phyloP scores from a whole-genome alignment of 2,888 invertebrate genomes.

The Galerucella pusilla region DNA sequence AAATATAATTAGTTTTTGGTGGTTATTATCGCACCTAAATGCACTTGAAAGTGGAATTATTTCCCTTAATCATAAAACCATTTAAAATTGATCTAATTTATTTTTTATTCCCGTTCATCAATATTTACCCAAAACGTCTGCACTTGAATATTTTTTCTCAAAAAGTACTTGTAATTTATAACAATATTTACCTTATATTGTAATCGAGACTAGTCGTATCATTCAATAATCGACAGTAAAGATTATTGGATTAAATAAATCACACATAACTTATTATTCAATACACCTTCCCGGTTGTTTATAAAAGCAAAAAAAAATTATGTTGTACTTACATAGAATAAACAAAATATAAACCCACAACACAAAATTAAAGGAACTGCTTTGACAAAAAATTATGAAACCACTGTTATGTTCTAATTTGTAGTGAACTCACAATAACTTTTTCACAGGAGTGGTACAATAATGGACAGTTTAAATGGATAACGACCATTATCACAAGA shows the following conservation, averaged over 20 bases:
- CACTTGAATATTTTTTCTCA: too few species aligned
- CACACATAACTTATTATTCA: not conserved
- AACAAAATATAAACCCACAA: not conserved
- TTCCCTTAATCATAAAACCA: too few species aligned
- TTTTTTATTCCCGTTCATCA: too few species aligned
- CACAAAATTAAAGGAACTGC: not conserved
- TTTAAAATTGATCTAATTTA: too few species aligned
- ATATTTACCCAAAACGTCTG: too few species aligned
- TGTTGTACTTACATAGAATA: slow-evolving; percentile 7
- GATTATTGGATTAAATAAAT: not conserved
- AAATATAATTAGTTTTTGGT: too few species aligned
- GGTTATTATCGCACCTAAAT: too few species aligned
- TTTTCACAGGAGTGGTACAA: slow-evolving; percentile 18
- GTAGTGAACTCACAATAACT: slow-evolving; percentile 18
- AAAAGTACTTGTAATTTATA: too few species aligned
- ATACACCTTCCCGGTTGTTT: slow-evolving; percentile 10
- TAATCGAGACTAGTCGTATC: not conserved
- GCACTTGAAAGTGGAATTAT: too few species aligned
- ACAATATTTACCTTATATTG: not conserved
- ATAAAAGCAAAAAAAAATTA: not conserved
- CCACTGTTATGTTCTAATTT: slow-evolving; percentile 16
- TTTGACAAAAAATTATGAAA: not conserved
- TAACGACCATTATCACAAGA: slow-evolving; percentile 27
- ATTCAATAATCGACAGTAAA: not conserved
- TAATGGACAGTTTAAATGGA: slow-evolving; percentile 10